A percentile compares a stretch with the other conserved stretches of the same genome.
Evolutionary conservation across 2,113 vertebrate genomes (phyloP).

Genomic region (Opisthocomus hoazin): DNA sequence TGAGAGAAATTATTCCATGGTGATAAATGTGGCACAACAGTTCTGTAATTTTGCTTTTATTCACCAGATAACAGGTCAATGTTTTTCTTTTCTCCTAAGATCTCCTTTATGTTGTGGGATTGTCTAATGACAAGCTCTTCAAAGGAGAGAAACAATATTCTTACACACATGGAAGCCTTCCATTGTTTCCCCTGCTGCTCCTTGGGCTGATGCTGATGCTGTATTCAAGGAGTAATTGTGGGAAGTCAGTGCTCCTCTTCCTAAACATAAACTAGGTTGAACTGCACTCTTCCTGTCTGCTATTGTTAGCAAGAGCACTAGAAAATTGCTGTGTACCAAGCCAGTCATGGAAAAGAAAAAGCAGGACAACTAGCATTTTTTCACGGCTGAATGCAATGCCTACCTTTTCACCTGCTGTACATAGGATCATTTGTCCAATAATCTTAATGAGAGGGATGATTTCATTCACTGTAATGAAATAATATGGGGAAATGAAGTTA

Average conservation of each 20-base stretch:
- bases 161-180: slow-evolving; percentile 27
- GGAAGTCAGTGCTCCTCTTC: slow-evolving; percentile 59
- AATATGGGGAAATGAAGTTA: neutral
- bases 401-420: neutral
- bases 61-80: slow-evolving; percentile 13
- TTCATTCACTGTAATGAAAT: neutral
- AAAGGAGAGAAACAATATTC: slow-evolving; percentile 46
- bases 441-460: neutral
- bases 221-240: slow-evolving; percentile 43
- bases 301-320: slow-evolving; percentile 48
- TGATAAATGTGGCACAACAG: neutral
- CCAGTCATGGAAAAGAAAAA: slow-evolving; percentile 1
- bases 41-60: slow-evolving; percentile 5
- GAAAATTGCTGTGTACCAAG: slow-evolving; percentile 19
- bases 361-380: neutral
- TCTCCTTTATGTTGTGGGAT: neutral
- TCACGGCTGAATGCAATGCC: neutral
- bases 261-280: slow-evolving; percentile 65
- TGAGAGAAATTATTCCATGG: neutral
- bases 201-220: slow-evolving; percentile 28
- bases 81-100: neutral
- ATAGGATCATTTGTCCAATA: neutral
- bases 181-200: slow-evolving; percentile 48
- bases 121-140: slow-evolving; percentile 27
- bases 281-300: slow-evolving; percentile 54